Evolutionary conservation across 1,140 invertebrate species (phyloP), one percentile per base, ranked within the genome.

Genomic region (Lasioglossum baleicum): DNA sequence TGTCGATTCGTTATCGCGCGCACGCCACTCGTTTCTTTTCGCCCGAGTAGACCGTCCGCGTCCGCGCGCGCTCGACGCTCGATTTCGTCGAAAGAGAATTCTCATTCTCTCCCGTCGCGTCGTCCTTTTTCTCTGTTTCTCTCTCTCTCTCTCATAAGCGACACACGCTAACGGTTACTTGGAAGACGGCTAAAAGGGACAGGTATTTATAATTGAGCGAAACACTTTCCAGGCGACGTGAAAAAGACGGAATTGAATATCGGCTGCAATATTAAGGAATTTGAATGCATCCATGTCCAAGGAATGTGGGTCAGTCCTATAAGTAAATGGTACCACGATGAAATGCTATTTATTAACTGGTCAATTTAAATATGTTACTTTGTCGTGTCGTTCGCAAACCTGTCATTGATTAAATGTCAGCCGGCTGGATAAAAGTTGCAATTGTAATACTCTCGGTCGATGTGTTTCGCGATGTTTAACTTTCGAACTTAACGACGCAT

Each of bases 1-100:
- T 60, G 51, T 67, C 77, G 77, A 74, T 67, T 65, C 69, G 71
- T 80, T 74, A 74, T 80, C 77, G 77, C 44, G 7, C 22, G 7
- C 31, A 15, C 20, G 63, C 70, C 77, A 51, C 26, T 15, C 48
- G 26, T 61, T 73, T 79, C 76, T 73, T 65, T 48, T 63, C 58
- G 26, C 60, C 11, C n/a, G 40, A 7, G 15, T 7, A 20, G 7
- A 3, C 13, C 10, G 44, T 13, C 44, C 44, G 44, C n/a, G n/a
- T 11, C 11, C 8, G 11, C 44, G 44, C 10, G 10, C 44, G 8
- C 13, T 48, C 44, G 44, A 13, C 44, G 44, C 13, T 48, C 44
- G 44, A 48, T 48, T 48, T 1, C 44, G 44, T 11, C 13, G 44
- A 48, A 48, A 48, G 3, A 48, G 44, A 48, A 48, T 13, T 13